Conservation (phyloP, 2,888 invertebrate genomes). For the Polyommatus iphigenia region DNA sequence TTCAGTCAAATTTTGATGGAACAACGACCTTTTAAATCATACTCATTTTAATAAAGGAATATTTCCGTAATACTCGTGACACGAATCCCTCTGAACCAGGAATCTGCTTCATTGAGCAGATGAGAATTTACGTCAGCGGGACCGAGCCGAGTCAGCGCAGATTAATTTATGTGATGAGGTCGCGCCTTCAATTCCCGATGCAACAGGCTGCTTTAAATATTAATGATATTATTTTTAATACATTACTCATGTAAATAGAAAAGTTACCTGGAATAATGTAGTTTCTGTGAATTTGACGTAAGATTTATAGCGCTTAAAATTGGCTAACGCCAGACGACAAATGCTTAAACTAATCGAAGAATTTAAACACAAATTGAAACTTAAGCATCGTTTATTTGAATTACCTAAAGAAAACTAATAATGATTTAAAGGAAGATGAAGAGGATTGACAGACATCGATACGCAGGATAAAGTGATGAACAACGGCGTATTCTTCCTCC, state of each 20-base stretch:
- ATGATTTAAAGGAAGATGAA: too few relatives aligned
- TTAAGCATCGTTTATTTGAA: too few relatives aligned
- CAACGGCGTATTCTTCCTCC: neutral
- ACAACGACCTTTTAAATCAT: neutral
- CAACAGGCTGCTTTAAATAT: conserved; percentile 33
- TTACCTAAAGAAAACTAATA: too few relatives aligned
- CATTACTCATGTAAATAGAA: neutral
- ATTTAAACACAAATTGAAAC: neutral
- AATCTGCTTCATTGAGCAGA: conserved; percentile 19
- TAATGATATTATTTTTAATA: neutral
- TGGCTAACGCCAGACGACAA: neutral
- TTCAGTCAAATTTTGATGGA: neutral
- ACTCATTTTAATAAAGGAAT: conserved; percentile 7
- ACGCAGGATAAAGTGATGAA: neutral
- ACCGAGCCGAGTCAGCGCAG: conserved; percentile 30
- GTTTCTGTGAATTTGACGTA: neutral
- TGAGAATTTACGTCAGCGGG: conserved; percentile 25
- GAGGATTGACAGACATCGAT: too few relatives aligned
- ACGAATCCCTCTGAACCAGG: conserved; percentile 3
- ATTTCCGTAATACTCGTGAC: conserved; percentile 26
- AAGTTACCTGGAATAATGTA: neutral
- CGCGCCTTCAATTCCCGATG: conserved; percentile 38
- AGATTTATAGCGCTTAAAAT: neutral
- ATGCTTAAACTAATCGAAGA: neutral
- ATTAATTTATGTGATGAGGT: conserved; percentile 41